phyloP scores from a whole-genome alignment of 1,140 invertebrate species.

The Acromyrmex echinatior region DNA sequence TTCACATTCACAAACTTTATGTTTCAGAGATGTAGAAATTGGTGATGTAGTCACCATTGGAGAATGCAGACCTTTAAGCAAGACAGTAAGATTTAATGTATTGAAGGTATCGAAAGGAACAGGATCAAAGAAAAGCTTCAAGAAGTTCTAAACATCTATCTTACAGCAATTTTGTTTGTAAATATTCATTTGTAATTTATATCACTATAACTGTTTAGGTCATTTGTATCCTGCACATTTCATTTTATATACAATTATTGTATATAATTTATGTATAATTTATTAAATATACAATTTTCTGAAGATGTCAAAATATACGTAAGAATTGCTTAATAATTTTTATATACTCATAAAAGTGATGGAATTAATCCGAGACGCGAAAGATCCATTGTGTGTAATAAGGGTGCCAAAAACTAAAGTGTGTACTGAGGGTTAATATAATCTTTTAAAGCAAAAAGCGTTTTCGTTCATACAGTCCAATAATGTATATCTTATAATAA shows the following conservation, averaged over 20 bases:
- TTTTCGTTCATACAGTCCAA: no score
- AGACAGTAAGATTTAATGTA: conserved; percentile 99
- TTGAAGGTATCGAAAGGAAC: conserved; percentile 98
- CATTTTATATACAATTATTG: no score
- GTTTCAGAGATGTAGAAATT: conserved; percentile 96
- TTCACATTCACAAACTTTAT: conserved; percentile 42
- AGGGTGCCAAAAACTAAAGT: no score
- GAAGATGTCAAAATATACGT: no score
- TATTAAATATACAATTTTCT: no score
- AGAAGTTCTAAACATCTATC: conserved; percentile 90
- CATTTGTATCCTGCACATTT: no score
- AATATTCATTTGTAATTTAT: conserved; percentile 71
- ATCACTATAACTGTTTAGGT: background rate
- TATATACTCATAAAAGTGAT: no score
- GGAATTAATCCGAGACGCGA: no score
- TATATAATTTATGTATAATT: no score
- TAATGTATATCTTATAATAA: no score
- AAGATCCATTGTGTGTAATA: no score
- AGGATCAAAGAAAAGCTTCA: conserved; percentile 98
- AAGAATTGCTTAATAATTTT: no score
- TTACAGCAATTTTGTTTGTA: background rate
- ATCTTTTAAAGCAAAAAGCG: background rate
- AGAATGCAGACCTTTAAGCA: conserved; percentile 99
- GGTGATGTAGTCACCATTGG: conserved; percentile 99
- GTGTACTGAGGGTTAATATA: background rate